These are phyloP conservation scores for Syritta pipiens DNA, from an alignment of 2,888 invertebrate genomes.

Conservation along the genomic window DNA sequence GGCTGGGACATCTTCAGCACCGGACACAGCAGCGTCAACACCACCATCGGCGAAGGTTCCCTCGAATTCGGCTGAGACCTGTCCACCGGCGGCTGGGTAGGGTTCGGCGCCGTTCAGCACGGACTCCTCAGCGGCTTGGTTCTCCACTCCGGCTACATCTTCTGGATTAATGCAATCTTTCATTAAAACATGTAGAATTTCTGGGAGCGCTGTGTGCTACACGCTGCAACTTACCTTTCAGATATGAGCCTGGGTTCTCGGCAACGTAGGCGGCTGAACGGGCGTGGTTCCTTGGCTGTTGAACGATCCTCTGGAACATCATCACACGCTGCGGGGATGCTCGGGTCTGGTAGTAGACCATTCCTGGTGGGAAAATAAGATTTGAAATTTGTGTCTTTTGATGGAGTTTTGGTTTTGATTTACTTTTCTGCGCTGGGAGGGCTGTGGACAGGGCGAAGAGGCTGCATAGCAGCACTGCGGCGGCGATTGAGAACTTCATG, in stretches of 20 bases:
- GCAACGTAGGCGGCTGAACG: slow-evolving; percentile 78
- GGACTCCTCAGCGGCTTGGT: slow-evolving; percentile 42
- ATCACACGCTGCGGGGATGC: slow-evolving; percentile 75
- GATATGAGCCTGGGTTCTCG: slow-evolving; percentile 77
- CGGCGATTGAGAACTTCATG: slow-evolving; percentile 49
- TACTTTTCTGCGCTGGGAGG: slow-evolving; percentile 56
- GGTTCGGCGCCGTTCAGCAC: slow-evolving; percentile 13
- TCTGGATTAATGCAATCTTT: slow-evolving; percentile 78
- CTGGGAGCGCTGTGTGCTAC: neutral
- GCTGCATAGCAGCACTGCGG: slow-evolving; percentile 56
- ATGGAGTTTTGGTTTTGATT: neutral
- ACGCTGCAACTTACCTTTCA: slow-evolving; percentile 75
- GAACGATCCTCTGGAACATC: slow-evolving; percentile 75
- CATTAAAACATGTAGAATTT: slow-evolving; percentile 10
- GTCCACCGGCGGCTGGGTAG: slow-evolving; percentile 49
- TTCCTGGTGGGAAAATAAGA: slow-evolving; percentile 72
- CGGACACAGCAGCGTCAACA: slow-evolving; percentile 75
- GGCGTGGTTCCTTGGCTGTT: slow-evolving; percentile 75
- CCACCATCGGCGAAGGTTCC: slow-evolving; percentile 72
- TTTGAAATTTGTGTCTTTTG: neutral
- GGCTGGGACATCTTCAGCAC: slow-evolving; percentile 71
- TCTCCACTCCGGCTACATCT: slow-evolving; percentile 70
- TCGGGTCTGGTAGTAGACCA: slow-evolving; percentile 73
- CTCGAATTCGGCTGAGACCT: slow-evolving; percentile 53
- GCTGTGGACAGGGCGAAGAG: slow-evolving; percentile 55